Evolutionary conservation across 2,888 invertebrate species (phyloP).

Genomic region (Noctua comes): DNA sequence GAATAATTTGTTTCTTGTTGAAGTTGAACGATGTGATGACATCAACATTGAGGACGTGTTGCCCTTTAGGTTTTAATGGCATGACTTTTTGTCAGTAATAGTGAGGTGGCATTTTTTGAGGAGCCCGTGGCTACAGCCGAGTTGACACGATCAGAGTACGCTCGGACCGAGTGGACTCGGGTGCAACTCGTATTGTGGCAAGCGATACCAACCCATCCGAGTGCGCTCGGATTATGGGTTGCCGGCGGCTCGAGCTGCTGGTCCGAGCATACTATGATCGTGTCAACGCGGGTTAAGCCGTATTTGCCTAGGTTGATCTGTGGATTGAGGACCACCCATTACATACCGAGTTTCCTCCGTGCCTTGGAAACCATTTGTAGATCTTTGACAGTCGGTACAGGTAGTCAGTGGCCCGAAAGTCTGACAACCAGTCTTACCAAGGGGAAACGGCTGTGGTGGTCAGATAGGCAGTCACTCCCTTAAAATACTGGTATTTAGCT

Average conservation of each 20-base stretch:
- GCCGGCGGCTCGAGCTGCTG: no score
- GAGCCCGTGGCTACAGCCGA: not conserved
- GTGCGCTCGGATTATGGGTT: no score
- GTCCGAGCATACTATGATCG: no score
- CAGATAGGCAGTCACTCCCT: not conserved
- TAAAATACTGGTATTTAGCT: not conserved
- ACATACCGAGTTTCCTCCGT: not conserved
- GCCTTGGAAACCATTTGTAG: not conserved
- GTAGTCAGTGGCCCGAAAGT: not conserved
- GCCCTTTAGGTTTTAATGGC: conserved; percentile 4
- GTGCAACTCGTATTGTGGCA: no score
- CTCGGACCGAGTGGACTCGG: no score
- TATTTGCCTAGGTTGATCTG: not conserved
- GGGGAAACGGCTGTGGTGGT: not conserved
- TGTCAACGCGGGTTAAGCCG: no score
- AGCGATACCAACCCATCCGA: no score
- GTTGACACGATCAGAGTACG: no score
- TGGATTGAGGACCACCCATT: not conserved
- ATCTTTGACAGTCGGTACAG: not conserved
- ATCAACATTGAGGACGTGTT: conserved; percentile 9
- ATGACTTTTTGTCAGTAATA: conserved; percentile 3
- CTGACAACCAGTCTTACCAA: not conserved
- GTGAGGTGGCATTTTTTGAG: not conserved
- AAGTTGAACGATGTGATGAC: conserved; percentile 22
- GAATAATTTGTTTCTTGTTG: conserved; percentile 41